These are phyloP conservation scores for Drosophila testacea DNA, from an alignment of 2,888 invertebrate species.

Conservation along the genomic window DNA sequence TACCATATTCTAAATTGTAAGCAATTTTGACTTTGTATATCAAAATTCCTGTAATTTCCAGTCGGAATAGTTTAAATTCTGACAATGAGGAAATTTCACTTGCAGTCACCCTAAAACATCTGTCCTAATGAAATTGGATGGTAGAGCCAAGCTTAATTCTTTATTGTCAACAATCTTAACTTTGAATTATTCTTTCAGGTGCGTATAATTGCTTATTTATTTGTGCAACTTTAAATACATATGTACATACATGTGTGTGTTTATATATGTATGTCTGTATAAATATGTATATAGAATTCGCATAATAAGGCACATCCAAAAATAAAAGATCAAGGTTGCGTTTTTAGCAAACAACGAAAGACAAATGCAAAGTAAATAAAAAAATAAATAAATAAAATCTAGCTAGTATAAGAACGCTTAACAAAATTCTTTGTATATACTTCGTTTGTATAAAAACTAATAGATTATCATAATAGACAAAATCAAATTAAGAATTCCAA, in stretches of 20 bases:
- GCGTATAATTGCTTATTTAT: neutral
- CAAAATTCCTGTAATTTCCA: too few relatives aligned
- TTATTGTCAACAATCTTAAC: neutral
- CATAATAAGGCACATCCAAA: slow-evolving; percentile 39
- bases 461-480: slow-evolving; percentile 51
- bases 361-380: slow-evolving; percentile 23
- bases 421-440: slow-evolving; percentile 9
- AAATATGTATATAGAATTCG: slow-evolving; percentile 32
- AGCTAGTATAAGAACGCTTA: slow-evolving; percentile 6
- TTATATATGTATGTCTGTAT: neutral
- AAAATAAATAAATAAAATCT: slow-evolving; percentile 9
- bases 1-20: too few relatives aligned
- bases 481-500: slow-evolving; percentile 38
- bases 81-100: too few relatives aligned
- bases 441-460: slow-evolving; percentile 24
- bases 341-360: slow-evolving; percentile 49
- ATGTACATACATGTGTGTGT: neutral
- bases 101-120: slow-evolving; percentile 4
- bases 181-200: neutral
- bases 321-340: slow-evolving; percentile 64
- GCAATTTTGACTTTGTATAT: too few relatives aligned
- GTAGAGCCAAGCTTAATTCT: neutral
- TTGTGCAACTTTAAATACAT: neutral
- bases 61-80: too few relatives aligned
- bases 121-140: neutral